Percentiles rank a stretch among this genome's conserved stretches.
These are phyloP conservation scores for Cistogaster globosa DNA, from an alignment of 2,888 invertebrate species.

Conservation along the genomic window DNA sequence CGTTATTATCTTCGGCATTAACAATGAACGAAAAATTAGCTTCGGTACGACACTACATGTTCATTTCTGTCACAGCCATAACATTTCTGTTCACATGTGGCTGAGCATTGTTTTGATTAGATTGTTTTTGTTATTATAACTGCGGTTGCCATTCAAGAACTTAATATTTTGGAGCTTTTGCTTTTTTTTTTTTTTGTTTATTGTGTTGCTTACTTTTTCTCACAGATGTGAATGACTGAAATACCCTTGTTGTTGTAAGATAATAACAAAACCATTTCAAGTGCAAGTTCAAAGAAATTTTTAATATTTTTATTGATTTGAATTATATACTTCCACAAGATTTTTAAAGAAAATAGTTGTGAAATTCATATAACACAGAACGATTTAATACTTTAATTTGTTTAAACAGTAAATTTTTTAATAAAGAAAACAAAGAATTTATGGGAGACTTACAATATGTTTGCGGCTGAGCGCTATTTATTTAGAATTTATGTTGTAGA, in stretches of 20 bases:
- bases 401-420: neutral
- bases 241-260: slow-evolving; percentile 46
- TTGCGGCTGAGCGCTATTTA: neutral
- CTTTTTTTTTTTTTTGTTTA: neutral
- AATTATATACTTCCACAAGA: neutral
- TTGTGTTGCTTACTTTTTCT: neutral
- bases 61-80: no score
- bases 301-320: slow-evolving; percentile 40
- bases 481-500: neutral
- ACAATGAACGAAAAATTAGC: no score
- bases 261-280: slow-evolving; percentile 51
- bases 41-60: no score
- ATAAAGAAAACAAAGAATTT: neutral
- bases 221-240: slow-evolving; percentile 26
- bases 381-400: neutral
- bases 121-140: slow-evolving; percentile 13
- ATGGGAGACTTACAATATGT: slow-evolving; percentile 8
- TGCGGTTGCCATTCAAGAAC: slow-evolving; percentile 24
- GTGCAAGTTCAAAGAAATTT: slow-evolving; percentile 60
- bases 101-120: slow-evolving; percentile 46
- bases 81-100: neutral
- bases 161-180: slow-evolving; percentile 50
- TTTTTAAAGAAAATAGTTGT: neutral
- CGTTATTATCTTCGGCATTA: no score
- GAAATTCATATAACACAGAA: neutral